phyloP scores from a whole-genome alignment of 2,797 vertebrate species.

The Clarias fuscus region DNA sequence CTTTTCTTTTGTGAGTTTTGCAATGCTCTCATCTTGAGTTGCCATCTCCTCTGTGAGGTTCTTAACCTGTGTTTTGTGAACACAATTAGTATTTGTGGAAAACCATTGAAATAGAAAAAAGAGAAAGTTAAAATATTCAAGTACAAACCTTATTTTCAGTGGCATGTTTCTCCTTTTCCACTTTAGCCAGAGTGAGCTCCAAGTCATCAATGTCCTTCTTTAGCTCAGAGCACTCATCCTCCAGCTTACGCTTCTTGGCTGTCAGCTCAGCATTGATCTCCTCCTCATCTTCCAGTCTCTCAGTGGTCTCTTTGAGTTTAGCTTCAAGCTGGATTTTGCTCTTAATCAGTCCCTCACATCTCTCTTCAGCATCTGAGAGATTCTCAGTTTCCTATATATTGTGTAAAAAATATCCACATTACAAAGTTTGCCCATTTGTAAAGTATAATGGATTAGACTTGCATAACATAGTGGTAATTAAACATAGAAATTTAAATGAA shows the following conservation, averaged over 20 bases:
- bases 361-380: conserved; percentile 83
- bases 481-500: neutral
- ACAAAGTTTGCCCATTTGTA: neutral
- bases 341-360: conserved; percentile 88
- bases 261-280: conserved; percentile 82
- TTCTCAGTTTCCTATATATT: conserved; percentile 48
- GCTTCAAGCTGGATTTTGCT: conserved; percentile 86
- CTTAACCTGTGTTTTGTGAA: conserved; percentile 63
- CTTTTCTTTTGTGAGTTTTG: conserved; percentile 71
- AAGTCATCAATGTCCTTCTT: conserved; percentile 89
- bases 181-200: conserved; percentile 85
- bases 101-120: neutral
- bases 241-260: conserved; percentile 84
- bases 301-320: conserved; percentile 83
- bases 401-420: neutral
- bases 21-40: conserved; percentile 71
- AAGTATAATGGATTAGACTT: neutral
- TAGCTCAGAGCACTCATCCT: conserved; percentile 86
- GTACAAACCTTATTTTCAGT: conserved; percentile 85
- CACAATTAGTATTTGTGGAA: neutral
- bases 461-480: neutral
- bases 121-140: neutral
- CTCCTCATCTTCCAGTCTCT: conserved; percentile 82
- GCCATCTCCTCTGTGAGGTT: conserved; percentile 74
- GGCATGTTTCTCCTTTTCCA: conserved; percentile 86